Evolutionary conservation across 2,113 vertebrate species (phyloP).

Genomic region (Lagopus muta): DNA sequence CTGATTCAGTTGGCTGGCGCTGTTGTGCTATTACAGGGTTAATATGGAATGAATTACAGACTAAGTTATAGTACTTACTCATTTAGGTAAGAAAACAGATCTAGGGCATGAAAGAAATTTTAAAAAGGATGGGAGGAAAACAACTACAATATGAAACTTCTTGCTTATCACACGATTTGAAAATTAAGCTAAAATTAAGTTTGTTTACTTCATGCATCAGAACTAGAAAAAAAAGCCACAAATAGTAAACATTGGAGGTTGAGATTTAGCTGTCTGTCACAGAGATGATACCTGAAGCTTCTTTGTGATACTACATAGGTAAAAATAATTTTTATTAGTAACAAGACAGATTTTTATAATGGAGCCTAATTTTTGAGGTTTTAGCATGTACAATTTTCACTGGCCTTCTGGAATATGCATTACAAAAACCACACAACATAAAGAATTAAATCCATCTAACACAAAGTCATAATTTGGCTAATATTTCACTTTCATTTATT

Average conservation of each 20-base stretch:
- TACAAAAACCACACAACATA: background rate
- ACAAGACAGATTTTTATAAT: background rate
- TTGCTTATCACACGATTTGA: background rate
- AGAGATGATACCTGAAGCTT: background rate
- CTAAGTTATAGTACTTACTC: background rate
- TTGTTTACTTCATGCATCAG: background rate
- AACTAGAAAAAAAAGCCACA: background rate
- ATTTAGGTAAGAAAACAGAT: background rate
- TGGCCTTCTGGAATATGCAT: background rate
- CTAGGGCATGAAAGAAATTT: background rate
- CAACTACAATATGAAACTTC: background rate
- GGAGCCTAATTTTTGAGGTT: background rate
- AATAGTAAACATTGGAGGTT: background rate
- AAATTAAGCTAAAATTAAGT: background rate
- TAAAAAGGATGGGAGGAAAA: background rate
- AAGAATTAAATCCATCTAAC: background rate
- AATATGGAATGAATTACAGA: background rate
- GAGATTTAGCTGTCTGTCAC: background rate
- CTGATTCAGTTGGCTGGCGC: background rate
- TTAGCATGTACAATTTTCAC: background rate
- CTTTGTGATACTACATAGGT: background rate
- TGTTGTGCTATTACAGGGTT: background rate
- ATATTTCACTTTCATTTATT: background rate
- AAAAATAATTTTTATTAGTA: background rate
- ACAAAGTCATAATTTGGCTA: background rate